Percentiles rank a stretch among this genome's conserved stretches.
Conservation (phyloP, 2,797 vertebrate genomes). For the Loriculus beryllinus region DNA sequence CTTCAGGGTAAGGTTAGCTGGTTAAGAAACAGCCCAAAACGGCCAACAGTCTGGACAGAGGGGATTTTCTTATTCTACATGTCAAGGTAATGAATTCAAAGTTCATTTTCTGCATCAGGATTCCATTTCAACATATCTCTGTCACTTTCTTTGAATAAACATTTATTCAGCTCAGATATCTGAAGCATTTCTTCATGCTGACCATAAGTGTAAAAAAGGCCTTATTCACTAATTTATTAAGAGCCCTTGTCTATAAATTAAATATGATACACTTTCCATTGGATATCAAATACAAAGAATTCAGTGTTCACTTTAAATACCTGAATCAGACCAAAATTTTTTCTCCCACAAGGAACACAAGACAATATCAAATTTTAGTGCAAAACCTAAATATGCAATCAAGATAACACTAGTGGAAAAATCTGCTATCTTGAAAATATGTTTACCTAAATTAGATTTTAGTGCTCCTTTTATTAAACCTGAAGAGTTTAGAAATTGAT, state of each 20-base stretch:
- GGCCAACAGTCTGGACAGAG: not conserved
- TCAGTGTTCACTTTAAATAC: not conserved
- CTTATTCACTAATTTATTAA: not conserved
- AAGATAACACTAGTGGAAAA: not conserved
- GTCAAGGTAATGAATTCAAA: not conserved
- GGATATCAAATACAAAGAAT: not conserved
- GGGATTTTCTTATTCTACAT: not conserved
- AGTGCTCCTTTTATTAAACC: not conserved
- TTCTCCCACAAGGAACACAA: not conserved
- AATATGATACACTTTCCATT: not conserved
- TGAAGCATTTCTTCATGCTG: not conserved
- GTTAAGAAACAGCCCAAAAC: not conserved
- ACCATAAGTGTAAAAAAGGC: not conserved
- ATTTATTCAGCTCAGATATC: not conserved
- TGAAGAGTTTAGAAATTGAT: not conserved
- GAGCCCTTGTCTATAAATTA: not conserved
- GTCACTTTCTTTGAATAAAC: not conserved
- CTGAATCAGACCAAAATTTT: not conserved
- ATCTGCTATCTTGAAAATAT: not conserved
- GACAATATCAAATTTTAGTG: not conserved
- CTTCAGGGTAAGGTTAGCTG: not conserved
- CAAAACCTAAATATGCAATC: not conserved
- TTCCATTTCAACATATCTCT: not conserved
- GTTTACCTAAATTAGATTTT: not conserved
- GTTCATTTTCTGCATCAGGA: not conserved